Base-by-base conservation (phyloP, 2,113 vertebrate species). In the Seriola quinqueradiata region DNA sequence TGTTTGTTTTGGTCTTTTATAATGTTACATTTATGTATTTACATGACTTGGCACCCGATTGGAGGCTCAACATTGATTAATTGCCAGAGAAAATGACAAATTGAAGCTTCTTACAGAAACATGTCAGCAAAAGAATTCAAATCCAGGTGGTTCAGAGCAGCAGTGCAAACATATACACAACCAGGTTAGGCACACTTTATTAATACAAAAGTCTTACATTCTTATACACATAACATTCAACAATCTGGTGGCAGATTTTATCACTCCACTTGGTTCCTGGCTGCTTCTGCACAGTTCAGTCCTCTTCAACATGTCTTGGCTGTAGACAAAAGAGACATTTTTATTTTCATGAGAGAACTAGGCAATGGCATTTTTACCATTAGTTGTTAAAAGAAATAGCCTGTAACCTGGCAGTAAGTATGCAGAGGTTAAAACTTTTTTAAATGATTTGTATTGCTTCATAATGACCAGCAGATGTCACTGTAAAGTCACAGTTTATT, bases 171-270 rank as follows among this genome's bases (percentile, higher is more conserved):
- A 44, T 10, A 54, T 60, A 77, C 16, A 38, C 34, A 61, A 1
- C 8, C 17, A 38, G 28, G 40, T 87, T 72, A 58, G 2, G 70
- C 17, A 76, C 6, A 79, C 36, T 91, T 93, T 84, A 88, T 90
- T 89, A 36, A 40, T 85, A 91, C 23, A 92, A 92, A 90, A 82
- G 23, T 60, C 40, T 84, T 32, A 66, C 25, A 73, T 63, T 81
- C 38, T 75, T 46, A 90, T 75, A 91, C 65, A 91, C 48, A 78
- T 48, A 64, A 85, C 48, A 77, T 7, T 34, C 23, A 12, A 55
- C 12, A 74, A 17, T 50, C 70, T 55, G 46, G 10, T 4, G 7
- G 40, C 52, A 28, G 42, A 64, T 42, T 9, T 8, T n/a, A 21
- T 57, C 70, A 19, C 3, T 64, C 46, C 58, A 2, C 17, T 10